These are phyloP conservation scores for Anolis sagrei DNA, from an alignment of 2,113 vertebrate genomes.

Conservation along the genomic window DNA sequence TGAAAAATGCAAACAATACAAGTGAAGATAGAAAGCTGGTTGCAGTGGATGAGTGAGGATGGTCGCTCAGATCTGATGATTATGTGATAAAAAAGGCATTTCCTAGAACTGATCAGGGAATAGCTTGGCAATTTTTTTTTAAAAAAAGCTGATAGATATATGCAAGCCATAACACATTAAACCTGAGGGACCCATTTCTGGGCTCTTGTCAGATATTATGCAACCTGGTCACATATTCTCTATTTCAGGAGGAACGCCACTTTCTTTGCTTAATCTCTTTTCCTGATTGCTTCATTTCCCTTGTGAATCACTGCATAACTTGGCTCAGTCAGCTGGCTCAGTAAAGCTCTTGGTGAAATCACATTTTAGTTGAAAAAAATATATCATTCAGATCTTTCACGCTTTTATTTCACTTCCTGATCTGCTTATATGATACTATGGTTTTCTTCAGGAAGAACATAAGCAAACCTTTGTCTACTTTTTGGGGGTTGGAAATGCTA, in stretches of 20 bases:
- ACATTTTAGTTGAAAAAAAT: background rate
- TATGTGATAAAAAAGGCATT: background rate
- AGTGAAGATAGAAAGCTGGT: background rate
- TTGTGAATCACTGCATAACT: background rate
- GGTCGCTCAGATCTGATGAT: background rate
- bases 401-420: background rate
- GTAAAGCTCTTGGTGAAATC: background rate
- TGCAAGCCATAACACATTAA: background rate
- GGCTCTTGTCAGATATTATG: background rate
- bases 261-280: background rate
- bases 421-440: background rate
- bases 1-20: background rate
- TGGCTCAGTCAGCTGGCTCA: background rate
- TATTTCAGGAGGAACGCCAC: background rate
- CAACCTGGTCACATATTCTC: slow-evolving; percentile 19
- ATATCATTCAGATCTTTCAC: background rate
- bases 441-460: background rate
- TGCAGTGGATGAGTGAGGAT: background rate
- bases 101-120: background rate
- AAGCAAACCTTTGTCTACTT: background rate
- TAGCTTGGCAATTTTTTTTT: background rate
- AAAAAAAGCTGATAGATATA: background rate
- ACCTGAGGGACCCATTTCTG: background rate
- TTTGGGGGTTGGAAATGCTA: background rate
- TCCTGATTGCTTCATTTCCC: slow-evolving; percentile 5